phyloP scores from a whole-genome alignment of 2,797 vertebrate species.

The Hoplostethus mediterraneus region DNA sequence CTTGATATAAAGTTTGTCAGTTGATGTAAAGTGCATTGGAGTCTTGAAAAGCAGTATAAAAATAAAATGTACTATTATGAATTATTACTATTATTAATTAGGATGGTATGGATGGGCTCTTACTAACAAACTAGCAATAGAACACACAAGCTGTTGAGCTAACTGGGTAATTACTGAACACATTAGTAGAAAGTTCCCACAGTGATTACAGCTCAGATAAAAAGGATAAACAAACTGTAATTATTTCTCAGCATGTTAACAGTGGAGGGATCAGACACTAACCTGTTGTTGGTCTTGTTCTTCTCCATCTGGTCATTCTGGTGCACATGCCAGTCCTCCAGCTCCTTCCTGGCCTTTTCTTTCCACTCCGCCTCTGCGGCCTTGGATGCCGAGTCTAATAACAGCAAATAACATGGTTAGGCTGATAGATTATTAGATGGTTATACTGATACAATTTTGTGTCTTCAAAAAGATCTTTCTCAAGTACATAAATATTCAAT shows the following conservation, averaged over 20 bases:
- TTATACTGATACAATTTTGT: not conserved
- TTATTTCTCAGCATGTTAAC: constrained; percentile 14
- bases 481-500: too few species aligned
- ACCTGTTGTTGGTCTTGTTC: constrained; percentile 98
- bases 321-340: constrained; percentile 97
- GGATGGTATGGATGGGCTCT: too few species aligned
- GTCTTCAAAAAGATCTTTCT: not conserved
- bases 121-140: too few species aligned
- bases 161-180: too few species aligned
- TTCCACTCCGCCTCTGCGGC: constrained; percentile 94
- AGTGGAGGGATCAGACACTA: constrained; percentile 26
- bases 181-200: not conserved
- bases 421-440: not conserved
- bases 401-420: not conserved
- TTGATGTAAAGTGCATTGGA: not conserved
- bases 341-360: constrained; percentile 96
- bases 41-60: not conserved
- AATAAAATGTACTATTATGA: not conserved
- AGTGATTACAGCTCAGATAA: constrained; percentile 1
- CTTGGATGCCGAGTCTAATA: constrained; percentile 92
- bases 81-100: not conserved
- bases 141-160: too few species aligned
- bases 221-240: constrained; percentile 15
- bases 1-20: not conserved
- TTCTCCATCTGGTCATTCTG: constrained; percentile 98